Evolutionary conservation across 2,113 vertebrate species (phyloP), one percentile per base, ranked within the genome.

Genomic region (Scophthalmus maximus): DNA sequence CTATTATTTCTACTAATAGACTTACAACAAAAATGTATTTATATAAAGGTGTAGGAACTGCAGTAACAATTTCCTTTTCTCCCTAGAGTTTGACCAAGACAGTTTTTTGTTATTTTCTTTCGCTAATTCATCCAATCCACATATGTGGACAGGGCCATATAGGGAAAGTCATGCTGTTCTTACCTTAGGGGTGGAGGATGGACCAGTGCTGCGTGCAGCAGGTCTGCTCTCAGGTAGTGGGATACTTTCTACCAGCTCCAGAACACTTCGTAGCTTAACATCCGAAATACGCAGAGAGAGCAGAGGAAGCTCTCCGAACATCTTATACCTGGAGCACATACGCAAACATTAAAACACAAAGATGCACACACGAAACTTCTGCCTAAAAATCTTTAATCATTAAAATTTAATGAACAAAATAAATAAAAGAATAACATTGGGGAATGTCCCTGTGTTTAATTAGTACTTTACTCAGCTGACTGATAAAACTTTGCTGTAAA

Each of bases 201-300:
- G 7, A 73, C 64, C 36, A 8, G 88, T 63, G 70, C 55, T 65
- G 58, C 82, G 84, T 5, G 90, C 47, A 42, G 91, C 78, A 78
- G 94, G 73, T 56, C 42, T 79, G 77, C 91, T 93, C 92, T 95
- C 85, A 42, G 96, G 96, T 65, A 95, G 94, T 1, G 98, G 97
- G 91, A 99, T 98, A 68, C 97, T 98, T 8, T 97, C 94, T 55
- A 98, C 79, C 78, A 99, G 87, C 74, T 95, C 92, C 85, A 98
- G 87, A 65, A 98, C 93, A 32, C 93, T 94, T 66, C 89, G 94
- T 9, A 98, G 82, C 89, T 97, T 98, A 76, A 94, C 90, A 78
- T 99, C 98, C 26, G 98, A 98, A 77, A 99, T 95, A 73, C 93
- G 92, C 58, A 98, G 61, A 67, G 95, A 99, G 73, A 99, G 90